Evolutionary conservation across 2,797 vertebrate species (phyloP), one percentile per base, ranked within the genome.

Genomic region (Artibeus lituratus): DNA sequence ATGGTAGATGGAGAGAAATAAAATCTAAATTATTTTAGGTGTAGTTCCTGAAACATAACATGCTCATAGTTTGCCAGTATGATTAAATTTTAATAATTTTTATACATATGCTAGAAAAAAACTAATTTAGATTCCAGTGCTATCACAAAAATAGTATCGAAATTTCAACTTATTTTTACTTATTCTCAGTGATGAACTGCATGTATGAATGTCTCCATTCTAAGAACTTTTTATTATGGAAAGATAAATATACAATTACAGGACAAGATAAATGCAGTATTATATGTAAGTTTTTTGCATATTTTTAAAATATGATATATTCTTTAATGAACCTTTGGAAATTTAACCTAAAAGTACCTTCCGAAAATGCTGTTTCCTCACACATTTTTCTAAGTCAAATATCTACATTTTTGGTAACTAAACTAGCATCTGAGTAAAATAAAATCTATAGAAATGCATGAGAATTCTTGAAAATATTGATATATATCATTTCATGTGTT

Each of bases 81-180:
- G 90, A 96, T 97, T 97, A 97, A 95, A 96, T 15, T 96, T 90
- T 96, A 98, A 95, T 95, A 94, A 95, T 53, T 96, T 93, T 94
- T 94, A 70, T 92, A 96, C 87, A 18, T 76, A 93, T 95, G 47
- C 53, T 96, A 87, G 7, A 92, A 94, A 94, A 77, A 39, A 88
- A 85, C 42, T 95, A 44, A 96, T 97, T 96, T 97, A 94, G 59
- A 92, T 93, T 90, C 83, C 82, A 49, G 2, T 93, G 69, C 29
- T 89, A 91, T 95, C 69, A 78, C 49, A 96, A 96, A 89, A 10
- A 37, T 35, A 44, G 7, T 81, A 29, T 93, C 15, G 59, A 94
- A 83, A 92, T 95, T 97, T 91, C 39, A 90, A 80, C 82, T 94
- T 37, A 81, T 90, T 95, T 97, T 72, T 92, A 57, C 85, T 77